Evolutionary conservation across 1,140 invertebrate species (phyloP).

Genomic region (Steinernema feltiae): DNA sequence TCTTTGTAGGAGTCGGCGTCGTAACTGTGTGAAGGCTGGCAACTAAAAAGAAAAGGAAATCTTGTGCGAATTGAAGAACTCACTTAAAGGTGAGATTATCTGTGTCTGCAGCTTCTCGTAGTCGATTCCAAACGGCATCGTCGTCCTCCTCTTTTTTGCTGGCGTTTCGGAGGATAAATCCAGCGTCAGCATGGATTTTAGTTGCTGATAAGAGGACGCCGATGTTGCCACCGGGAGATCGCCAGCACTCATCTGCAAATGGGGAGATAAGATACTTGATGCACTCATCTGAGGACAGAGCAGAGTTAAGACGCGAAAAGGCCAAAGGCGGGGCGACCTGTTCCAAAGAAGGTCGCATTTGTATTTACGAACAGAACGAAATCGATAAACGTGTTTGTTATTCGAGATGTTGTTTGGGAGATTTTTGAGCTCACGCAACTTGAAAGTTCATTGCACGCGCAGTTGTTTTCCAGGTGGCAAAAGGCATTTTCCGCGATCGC

Average conservation of each 20-base stretch:
- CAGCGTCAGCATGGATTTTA: slow-evolving; percentile 7
- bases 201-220: slow-evolving; percentile 1
- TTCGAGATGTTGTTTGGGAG: background rate
- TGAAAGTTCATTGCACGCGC: background rate
- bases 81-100: slow-evolving; percentile 2
- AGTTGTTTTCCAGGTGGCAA: background rate
- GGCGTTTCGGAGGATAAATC: background rate
- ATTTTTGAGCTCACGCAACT: background rate
- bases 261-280: background rate
- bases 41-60: background rate
- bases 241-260: slow-evolving; percentile 6
- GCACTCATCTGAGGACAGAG: background rate
- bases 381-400: background rate
- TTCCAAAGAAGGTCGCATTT: background rate
- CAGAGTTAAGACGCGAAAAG: background rate
- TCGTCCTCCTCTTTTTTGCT: background rate
- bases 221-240: slow-evolving; percentile 10
- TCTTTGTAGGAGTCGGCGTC: background rate
- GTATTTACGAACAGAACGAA: background rate
- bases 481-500: no score
- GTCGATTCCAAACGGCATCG: background rate
- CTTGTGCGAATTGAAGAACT: background rate
- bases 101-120: background rate
- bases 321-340: background rate
- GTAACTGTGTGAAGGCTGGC: background rate